phyloP scores from a whole-genome alignment of 2,888 invertebrate species.

The Gonocerus acuteangulatus region DNA sequence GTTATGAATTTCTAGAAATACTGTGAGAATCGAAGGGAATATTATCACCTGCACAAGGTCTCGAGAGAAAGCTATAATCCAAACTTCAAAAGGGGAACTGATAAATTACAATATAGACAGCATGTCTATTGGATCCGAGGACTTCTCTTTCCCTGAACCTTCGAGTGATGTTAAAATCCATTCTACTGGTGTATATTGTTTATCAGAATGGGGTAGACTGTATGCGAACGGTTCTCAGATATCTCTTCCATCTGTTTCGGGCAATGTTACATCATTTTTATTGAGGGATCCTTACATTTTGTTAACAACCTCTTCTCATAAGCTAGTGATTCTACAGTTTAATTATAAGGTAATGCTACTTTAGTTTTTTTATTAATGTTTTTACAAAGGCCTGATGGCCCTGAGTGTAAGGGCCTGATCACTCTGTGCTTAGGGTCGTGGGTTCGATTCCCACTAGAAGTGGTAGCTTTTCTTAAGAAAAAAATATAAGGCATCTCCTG shows the following conservation, averaged over 20 bases:
- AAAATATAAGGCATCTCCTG: too few relatives aligned
- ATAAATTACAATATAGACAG: not conserved
- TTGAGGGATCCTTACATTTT: slow-evolving; percentile 10
- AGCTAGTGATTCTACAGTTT: not conserved
- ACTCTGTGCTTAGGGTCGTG: too few relatives aligned
- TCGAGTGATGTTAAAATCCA: slow-evolving; percentile 13
- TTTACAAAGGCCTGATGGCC: too few relatives aligned
- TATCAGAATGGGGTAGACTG: slow-evolving; percentile 2
- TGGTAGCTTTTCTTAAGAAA: too few relatives aligned
- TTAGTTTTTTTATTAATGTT: too few relatives aligned
- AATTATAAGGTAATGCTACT: not conserved
- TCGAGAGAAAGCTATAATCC: not conserved
- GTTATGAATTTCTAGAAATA: not conserved
- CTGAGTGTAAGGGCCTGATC: too few relatives aligned
- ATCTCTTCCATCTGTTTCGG: not conserved
- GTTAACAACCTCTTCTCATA: not conserved
- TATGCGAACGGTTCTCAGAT: not conserved
- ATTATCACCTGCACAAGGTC: slow-evolving; percentile 4
- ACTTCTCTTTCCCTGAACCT: slow-evolving; percentile 11
- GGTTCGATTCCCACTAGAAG: too few relatives aligned
- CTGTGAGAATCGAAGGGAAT: not conserved
- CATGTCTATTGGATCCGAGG: not conserved
- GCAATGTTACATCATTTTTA: slow-evolving; percentile 7
- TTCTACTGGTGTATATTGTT: slow-evolving; percentile 1
- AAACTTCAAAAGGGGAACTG: not conserved